phyloP scores from a whole-genome alignment of 2,888 invertebrate genomes.

The Leptopilina drosophilae region DNA sequence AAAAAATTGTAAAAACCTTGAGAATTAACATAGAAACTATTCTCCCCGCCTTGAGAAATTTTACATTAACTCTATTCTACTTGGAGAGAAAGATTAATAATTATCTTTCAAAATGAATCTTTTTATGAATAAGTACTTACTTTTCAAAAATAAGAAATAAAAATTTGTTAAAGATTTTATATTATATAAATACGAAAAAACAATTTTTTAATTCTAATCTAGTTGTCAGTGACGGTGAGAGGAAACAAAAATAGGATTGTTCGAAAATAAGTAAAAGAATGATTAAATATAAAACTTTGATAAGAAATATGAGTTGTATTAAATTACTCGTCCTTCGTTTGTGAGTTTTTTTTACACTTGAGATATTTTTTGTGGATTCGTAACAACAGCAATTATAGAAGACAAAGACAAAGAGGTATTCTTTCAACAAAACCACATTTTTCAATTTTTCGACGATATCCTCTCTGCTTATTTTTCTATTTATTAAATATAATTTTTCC shows the following conservation, averaged over 20 bases:
- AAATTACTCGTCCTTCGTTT: background rate
- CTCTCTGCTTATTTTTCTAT: background rate
- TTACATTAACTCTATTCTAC: too few relatives aligned
- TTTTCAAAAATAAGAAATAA: too few relatives aligned
- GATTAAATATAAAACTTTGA: background rate
- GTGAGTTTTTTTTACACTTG: constrained; percentile 1
- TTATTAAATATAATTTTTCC: background rate
- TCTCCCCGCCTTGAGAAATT: too few relatives aligned
- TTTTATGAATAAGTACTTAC: too few relatives aligned
- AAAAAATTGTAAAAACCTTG: too few relatives aligned
- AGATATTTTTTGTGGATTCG: background rate
- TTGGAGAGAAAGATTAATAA: too few relatives aligned
- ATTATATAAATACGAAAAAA: too few relatives aligned
- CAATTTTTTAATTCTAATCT: too few relatives aligned
- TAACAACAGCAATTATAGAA: constrained; percentile 16
- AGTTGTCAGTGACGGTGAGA: background rate
- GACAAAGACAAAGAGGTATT: background rate
- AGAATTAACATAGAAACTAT: too few relatives aligned
- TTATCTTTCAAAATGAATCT: too few relatives aligned
- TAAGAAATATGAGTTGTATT: constrained; percentile 11
- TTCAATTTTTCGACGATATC: background rate
- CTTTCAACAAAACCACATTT: background rate
- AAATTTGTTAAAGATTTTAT: too few relatives aligned
- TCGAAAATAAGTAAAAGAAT: constrained; percentile 10
- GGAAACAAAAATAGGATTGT: too few relatives aligned